A percentile compares a stretch with the other conserved stretches of the same genome.
Evolutionary conservation across 2,797 vertebrate species (phyloP).

Genomic region (Neopelma chrysocephalum): DNA sequence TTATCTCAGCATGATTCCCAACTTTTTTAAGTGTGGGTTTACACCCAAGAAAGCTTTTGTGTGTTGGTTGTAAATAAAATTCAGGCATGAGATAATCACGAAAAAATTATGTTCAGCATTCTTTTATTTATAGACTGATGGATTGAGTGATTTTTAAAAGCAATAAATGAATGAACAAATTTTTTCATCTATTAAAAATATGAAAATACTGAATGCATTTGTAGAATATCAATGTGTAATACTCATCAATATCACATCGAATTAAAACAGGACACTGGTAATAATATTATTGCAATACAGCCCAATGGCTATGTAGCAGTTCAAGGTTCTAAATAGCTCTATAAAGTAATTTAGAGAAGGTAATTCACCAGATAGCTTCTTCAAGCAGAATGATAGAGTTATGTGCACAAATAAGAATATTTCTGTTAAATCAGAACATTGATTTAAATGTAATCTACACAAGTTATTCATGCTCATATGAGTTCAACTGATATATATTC

Average conservation of each 20-base stretch:
- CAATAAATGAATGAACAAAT: rapidly evolving
- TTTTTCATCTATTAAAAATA: not conserved
- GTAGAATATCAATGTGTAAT: not conserved
- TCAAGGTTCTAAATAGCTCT: not conserved
- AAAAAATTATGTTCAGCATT: not conserved
- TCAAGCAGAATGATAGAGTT: not conserved
- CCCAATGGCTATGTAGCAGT: not conserved
- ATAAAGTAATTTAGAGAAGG: not conserved
- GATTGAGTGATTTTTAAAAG: not conserved
- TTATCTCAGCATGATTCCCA: not conserved
- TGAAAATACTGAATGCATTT: not conserved
- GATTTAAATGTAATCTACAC: not conserved
- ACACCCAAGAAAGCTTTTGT: not conserved
- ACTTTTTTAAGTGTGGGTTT: not conserved
- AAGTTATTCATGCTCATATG: not conserved
- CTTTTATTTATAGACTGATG: not conserved
- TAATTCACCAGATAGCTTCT: not conserved
- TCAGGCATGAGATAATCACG: not conserved
- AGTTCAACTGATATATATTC: not conserved
- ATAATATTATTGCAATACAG: not conserved
- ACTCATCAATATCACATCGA: not conserved
- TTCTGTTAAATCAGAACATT: not conserved
- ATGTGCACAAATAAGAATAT: not conserved
- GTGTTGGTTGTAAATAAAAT: not conserved
- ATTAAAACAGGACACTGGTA: not conserved